phyloP scores from a whole-genome alignment of 30 jellyfish, hydroid and myxozoan genomes.

The Mastigias papua region DNA sequence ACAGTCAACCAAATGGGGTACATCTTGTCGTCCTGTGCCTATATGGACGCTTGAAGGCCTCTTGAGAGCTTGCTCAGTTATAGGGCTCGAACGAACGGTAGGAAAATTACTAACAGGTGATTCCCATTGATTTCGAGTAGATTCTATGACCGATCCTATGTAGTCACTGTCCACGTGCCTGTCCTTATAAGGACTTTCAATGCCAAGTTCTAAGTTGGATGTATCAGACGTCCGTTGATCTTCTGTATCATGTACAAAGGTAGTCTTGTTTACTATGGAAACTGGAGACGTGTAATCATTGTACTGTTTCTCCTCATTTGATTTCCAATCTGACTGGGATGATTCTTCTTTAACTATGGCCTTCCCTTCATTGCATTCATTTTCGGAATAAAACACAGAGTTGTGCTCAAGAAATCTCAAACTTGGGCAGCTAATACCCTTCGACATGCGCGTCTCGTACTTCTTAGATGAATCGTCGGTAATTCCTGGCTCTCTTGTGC shows the following conservation, averaged over 20 bases:
- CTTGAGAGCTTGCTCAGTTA: not conserved
- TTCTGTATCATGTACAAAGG: not conserved
- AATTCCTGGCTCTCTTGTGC: not conserved
- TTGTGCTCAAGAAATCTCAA: slow-evolving; percentile 58
- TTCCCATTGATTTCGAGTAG: not conserved
- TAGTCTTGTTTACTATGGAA: slow-evolving; percentile 2
- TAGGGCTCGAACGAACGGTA: not conserved
- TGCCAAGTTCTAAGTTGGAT: not conserved
- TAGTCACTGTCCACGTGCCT: not conserved
- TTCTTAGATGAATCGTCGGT: slow-evolving; percentile 34
- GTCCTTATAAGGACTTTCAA: not conserved
- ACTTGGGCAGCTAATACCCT: slow-evolving; percentile 68
- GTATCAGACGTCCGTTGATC: not conserved
- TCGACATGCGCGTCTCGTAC: slow-evolving; percentile 63
- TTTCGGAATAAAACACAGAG: slow-evolving; percentile 10
- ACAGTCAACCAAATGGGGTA: not conserved
- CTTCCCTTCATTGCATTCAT: slow-evolving; percentile 5
- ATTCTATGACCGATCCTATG: not conserved
- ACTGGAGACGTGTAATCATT: not conserved
- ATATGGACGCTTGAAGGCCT: not conserved
- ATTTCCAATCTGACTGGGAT: not conserved
- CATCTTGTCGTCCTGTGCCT: not conserved
- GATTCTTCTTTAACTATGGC: not conserved
- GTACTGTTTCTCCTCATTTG: not conserved
- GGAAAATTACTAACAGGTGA: not conserved